Conservation (phyloP, 1,140 invertebrate genomes). For the Zaprionus lachaisei region DNA sequence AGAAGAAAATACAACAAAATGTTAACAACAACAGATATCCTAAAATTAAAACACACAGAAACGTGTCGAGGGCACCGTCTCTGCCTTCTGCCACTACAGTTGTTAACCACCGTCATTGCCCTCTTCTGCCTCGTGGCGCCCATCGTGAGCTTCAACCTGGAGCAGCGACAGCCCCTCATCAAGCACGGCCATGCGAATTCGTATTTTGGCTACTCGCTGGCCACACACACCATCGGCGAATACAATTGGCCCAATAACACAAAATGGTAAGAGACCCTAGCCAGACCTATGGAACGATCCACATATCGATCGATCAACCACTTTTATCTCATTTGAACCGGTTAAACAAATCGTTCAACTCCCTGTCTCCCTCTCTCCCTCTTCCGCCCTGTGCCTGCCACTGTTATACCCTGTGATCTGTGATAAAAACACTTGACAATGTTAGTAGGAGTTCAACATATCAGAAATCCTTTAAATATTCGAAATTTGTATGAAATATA, state of each 20-base stretch:
- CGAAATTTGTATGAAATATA: too few species aligned
- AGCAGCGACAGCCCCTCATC: conserved; percentile 74
- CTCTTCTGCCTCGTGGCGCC: neutral
- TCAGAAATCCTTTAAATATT: too few species aligned
- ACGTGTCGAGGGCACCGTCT: neutral
- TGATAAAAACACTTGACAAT: too few species aligned
- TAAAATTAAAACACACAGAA: neutral
- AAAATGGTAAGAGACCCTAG: conserved; percentile 74
- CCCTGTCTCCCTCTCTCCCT: neutral
- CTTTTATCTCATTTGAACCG: neutral
- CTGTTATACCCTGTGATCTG: too few species aligned
- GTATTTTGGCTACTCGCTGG: conserved; percentile 81
- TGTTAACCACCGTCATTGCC: neutral
- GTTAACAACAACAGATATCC: neutral
- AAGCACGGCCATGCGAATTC: conserved; percentile 74
- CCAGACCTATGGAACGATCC: neutral
- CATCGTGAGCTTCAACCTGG: conserved; percentile 67
- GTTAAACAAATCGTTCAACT: neutral
- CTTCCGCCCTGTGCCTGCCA: too few species aligned
- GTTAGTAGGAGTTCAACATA: too few species aligned
- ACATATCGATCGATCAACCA: neutral
- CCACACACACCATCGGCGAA: conserved; percentile 78
- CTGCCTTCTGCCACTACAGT: neutral
- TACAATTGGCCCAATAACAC: conserved; percentile 71
- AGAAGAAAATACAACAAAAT: conserved; percentile 1